Evolutionary conservation across 2,113 vertebrate genomes (phyloP).

Genomic region (Microcebus ravelobensis): DNA sequence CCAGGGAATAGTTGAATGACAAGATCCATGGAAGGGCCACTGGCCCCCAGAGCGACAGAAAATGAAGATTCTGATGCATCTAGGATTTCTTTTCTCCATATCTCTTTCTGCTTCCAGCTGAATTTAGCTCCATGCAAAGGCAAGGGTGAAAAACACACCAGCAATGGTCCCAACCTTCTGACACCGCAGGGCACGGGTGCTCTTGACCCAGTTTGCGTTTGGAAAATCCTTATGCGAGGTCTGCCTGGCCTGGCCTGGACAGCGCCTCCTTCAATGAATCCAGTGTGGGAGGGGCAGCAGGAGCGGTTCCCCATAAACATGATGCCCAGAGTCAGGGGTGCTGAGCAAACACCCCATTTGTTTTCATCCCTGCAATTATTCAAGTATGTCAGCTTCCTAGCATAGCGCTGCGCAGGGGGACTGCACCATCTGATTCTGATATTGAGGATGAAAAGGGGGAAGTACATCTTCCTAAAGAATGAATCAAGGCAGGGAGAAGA

Average conservation of each 20-base stretch:
- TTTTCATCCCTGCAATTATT: not conserved
- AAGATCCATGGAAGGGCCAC: not conserved
- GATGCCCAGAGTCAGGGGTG: not conserved
- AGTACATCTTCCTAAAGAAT: not conserved
- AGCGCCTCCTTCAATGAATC: not conserved
- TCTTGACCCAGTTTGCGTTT: not conserved
- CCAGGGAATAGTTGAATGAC: not conserved
- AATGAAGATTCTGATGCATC: not conserved
- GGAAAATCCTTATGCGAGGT: not conserved
- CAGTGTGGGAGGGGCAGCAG: not conserved
- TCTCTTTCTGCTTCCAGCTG: not conserved
- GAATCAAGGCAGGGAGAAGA: not conserved
- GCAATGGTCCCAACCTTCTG: not conserved
- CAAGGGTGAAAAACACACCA: not conserved
- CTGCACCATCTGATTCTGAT: not conserved
- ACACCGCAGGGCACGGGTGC: not conserved
- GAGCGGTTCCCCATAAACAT: not conserved
- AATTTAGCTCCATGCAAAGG: not conserved
- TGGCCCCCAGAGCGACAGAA: not conserved
- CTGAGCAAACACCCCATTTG: not conserved
- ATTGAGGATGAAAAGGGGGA: not conserved
- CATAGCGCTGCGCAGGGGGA: not conserved
- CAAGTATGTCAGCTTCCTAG: not conserved
- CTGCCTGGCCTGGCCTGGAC: not conserved
- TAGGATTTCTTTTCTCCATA: not conserved